Evolutionary conservation across 2,888 invertebrate genomes (phyloP), one percentile per base, ranked within the genome.

Genomic region (Altica lythri): DNA sequence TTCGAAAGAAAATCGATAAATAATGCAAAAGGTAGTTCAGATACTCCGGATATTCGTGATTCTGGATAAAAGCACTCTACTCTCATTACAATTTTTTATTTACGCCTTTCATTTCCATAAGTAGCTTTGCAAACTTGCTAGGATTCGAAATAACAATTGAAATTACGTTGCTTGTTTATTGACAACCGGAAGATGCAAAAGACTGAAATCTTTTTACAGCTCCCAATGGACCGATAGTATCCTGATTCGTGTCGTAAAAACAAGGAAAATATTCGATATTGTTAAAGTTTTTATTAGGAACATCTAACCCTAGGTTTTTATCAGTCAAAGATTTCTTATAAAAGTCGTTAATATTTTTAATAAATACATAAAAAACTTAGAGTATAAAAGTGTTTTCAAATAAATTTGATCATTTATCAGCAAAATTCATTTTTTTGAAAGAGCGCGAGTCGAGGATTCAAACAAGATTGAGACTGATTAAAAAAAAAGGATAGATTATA

Each of bases 31-130:
- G 55, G 46, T 55, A 50, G 45, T 51, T 16, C 16, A 27, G 38
- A 46, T 42, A 22, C 25, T 46, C 45, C 30, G 51, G 51, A 51
- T 37, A 51, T 55, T 45, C 50, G 32, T 45, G 55, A 55, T 55
- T 40, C 37, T 43, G 37, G 51, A 55, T 55, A 40, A 55, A 51
- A 55, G 51, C 51, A 40, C 35, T 35, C 42, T 35, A 42, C 42
- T 55, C 45, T 45, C 55, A 55, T 55, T 51, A 51, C 51, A 55
- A 47, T 55, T 55, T 51, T 51, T 55, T 55, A 55, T 55, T 55
- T 55, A 55, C 51, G 51, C 37, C 46, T 51, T n/a, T 51, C 51
- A 55, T 55, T 55, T 55, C 55, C 55, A 55, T 55, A 55, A 55
- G 55, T 55, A 55, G 51, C 51, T 51, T 43, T 51, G 34, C 50